Evolutionary conservation across 2,797 vertebrate species (phyloP), one percentile per base, ranked within the genome.

Genomic region (Coluber constrictor): DNA sequence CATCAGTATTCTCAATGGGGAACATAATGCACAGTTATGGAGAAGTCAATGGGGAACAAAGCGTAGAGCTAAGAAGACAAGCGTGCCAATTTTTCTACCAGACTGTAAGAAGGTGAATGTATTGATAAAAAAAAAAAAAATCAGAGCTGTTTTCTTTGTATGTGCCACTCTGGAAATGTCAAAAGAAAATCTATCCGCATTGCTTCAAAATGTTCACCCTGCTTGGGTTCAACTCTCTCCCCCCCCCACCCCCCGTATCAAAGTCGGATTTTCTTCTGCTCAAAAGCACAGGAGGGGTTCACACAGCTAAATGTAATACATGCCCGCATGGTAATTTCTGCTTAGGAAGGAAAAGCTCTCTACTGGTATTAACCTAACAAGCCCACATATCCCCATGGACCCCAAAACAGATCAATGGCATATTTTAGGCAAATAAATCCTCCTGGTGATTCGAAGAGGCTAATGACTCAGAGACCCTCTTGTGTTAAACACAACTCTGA

Each of bases 361-460:
- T 95, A 96, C 95, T 87, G 96, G 97, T 97, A 98, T 98, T 96
- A 96, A 97, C 97, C 97, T 96, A 90, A 96, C 96, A 96, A 97
- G 96, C 96, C 97, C 96, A 97, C 97, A 95, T 92, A 96, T 95
- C 93, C 96, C 93, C 95, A 94, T 32, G 95, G 96, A 97, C 96
- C 96, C 97, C 95, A 97, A 98, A 98, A 98, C 96, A 98, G 97
- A 98, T 98, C 97, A 97, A 98, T 98, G 97, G 94, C 90, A 90
- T 96, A 95, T 95, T 92, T 97, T 95, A 97, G 93, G 94, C 94
- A 96, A 97, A 97, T 96, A 97, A 97, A 97, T 90, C 91, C 79
- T 93, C 90, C 94, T 93, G 93, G 95, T 93, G 87, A 94, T 94
- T 97, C 92, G 0, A 91, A 94, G 93, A 93, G 92, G 90, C 10